Evolutionary conservation across 2,888 invertebrate genomes (phyloP).

Genomic region (Hyposoter didymator): DNA sequence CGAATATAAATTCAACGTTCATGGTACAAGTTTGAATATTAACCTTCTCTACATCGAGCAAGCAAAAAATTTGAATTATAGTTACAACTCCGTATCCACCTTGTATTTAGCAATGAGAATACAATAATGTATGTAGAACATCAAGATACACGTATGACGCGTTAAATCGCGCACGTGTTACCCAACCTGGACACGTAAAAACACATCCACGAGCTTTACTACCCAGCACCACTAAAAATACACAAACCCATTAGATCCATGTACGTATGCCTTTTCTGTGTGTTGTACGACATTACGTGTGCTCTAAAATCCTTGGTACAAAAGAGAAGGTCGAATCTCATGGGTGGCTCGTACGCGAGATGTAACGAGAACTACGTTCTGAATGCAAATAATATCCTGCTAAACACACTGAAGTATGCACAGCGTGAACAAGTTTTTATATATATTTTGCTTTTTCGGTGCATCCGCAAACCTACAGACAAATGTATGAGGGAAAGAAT

Average conservation of each 20-base stretch:
- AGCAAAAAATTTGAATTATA: background rate
- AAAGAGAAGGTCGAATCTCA: conserved; percentile 45
- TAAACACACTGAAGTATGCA: background rate
- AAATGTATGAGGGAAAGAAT: background rate
- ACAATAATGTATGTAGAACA: conserved; percentile 2
- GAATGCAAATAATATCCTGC: conserved; percentile 62
- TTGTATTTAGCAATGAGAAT: background rate
- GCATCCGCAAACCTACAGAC: background rate
- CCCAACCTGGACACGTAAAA: conserved; percentile 42
- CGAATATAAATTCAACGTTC: background rate
- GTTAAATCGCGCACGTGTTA: conserved; percentile 30
- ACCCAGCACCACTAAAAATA: background rate
- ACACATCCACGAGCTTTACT: conserved; percentile 25
- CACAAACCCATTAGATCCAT: background rate
- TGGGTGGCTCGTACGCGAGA: conserved; percentile 25
- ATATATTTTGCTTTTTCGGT: background rate
- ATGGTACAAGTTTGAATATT: background rate
- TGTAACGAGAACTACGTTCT: conserved; percentile 38
- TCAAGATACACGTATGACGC: conserved; percentile 18
- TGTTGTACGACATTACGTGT: conserved; percentile 11
- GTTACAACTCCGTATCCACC: background rate
- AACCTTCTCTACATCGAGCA: background rate
- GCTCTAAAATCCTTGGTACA: conserved; percentile 31
- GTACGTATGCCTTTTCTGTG: background rate
- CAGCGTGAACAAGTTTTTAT: background rate